Base-by-base conservation (phyloP, 2,797 vertebrate species). In the Glyptemys insculpta region DNA sequence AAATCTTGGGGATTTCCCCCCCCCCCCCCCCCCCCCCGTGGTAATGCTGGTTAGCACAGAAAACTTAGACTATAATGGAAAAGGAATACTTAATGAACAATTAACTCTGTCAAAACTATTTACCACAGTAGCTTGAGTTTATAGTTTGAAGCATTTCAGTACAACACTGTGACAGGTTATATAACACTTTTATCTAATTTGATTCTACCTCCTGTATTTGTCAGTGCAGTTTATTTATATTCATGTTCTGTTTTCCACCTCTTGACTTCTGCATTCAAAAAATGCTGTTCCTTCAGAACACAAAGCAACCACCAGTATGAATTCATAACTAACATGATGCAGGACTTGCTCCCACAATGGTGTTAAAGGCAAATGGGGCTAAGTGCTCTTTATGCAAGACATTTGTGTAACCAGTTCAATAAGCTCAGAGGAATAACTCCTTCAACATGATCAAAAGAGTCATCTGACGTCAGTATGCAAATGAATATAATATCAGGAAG, bases 101-200 rank as follows among this genome's bases (percentile, higher is more conserved):
- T 83, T 93, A 93, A 93, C 23, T 76, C 49, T 87, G 83, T 47
- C 83, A 68, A n/a, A 52, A 81, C 18, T 86, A n/a, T 54, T 92
- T 92, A 81, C 34, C 83, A 68, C 1, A 0, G 0, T 86, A 62
- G 19, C 37, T 37, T 54, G n/a, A 50, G 57, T 1, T 80, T 86
- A 83, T 11, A 93, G 52, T 81, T 93, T 82, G 89, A 92, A 91
- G 90, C 92, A 94, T 76, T 76, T 80, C 74, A 31, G 57, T 90
- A 92, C 89, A 94, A 87, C 72, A 87, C 41, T 86, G 50, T 47
- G 89, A 83, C 83, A 86, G 83, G 44, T 93, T 86, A 93, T 92
- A 37, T 85, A 86, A 81, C 5, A 37, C 12, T 57, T 23, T 50
- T 18, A 16, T 6, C 59, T 74, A 68, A 84, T 74, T 68, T 10